phyloP scores from a whole-genome alignment of 2,888 invertebrate species.

The Cantharis nigra region DNA sequence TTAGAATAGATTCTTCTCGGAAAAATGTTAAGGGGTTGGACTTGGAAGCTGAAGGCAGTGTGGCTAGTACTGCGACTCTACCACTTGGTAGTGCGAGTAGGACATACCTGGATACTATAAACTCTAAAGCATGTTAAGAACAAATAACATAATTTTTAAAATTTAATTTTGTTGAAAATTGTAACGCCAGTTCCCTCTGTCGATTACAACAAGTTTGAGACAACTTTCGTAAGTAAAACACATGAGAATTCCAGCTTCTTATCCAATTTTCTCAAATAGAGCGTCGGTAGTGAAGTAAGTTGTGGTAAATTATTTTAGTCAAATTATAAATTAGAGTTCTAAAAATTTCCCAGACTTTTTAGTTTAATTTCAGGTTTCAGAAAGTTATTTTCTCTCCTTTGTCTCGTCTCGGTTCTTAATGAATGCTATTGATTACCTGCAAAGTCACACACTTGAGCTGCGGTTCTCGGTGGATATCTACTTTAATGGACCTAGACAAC shows the following conservation, averaged over 20 bases:
- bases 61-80: too few relatives aligned
- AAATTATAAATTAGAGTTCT: background rate
- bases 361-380: background rate
- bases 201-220: background rate
- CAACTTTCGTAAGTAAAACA: background rate
- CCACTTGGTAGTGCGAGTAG: too few relatives aligned
- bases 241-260: background rate
- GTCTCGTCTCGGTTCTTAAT: background rate
- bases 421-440: background rate
- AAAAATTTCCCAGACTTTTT: background rate
- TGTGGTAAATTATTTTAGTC: background rate
- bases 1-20: background rate
- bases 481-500: background rate
- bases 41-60: too few relatives aligned
- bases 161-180: too few relatives aligned
- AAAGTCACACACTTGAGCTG: background rate
- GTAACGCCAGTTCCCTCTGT: background rate
- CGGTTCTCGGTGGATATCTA: background rate
- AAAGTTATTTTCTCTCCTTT: background rate
- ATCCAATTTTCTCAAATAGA: background rate
- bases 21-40: too few relatives aligned
- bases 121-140: too few relatives aligned
- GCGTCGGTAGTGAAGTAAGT: background rate
- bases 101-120: too few relatives aligned
- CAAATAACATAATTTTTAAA: too few relatives aligned